A percentile compares a stretch with the other conserved stretches of the same genome.
These are phyloP conservation scores for Gymnoscopelus microlampas DNA, from an alignment of 2,797 vertebrate genomes.

Conservation along the genomic window DNA sequence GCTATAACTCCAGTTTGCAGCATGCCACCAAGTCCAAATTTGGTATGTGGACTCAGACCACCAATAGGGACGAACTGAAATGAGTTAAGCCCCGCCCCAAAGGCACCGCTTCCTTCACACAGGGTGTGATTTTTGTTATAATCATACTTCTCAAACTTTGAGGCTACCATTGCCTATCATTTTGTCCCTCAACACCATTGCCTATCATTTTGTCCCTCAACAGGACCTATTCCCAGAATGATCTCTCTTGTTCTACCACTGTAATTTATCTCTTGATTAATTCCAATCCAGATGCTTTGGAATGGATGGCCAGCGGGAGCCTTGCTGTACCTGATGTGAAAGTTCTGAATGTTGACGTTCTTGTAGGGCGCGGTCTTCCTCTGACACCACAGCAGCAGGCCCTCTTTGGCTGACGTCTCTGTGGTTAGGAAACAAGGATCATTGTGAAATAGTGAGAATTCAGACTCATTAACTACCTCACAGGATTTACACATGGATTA, in stretches of 20 bases:
- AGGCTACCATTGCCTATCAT: too few species aligned
- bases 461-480: conserved; percentile 27
- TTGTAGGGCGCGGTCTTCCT: conserved; percentile 98
- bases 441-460: conserved; percentile 46
- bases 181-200: too few species aligned
- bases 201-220: background rate
- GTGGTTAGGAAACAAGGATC: conserved; percentile 44
- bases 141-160: too few species aligned
- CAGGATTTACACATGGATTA: conserved; percentile 55
- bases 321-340: conserved; percentile 92
- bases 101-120: too few species aligned
- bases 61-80: too few species aligned
- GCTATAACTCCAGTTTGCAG: too few species aligned
- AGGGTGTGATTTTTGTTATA: too few species aligned
- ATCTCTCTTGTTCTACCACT: background rate
- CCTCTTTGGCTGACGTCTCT: conserved; percentile 99
- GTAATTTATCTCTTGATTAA: background rate
- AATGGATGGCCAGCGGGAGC: background rate
- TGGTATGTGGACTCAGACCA: too few species aligned
- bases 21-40: too few species aligned
- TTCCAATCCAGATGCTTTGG: background rate
- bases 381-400: conserved; percentile 97
- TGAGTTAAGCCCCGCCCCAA: too few species aligned
- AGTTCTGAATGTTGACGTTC: conserved; percentile 99
- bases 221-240: background rate